Evolutionary conservation across 2,113 vertebrate species (phyloP), one percentile per base, ranked within the genome.

Genomic region (Corythornis vintsioides): DNA sequence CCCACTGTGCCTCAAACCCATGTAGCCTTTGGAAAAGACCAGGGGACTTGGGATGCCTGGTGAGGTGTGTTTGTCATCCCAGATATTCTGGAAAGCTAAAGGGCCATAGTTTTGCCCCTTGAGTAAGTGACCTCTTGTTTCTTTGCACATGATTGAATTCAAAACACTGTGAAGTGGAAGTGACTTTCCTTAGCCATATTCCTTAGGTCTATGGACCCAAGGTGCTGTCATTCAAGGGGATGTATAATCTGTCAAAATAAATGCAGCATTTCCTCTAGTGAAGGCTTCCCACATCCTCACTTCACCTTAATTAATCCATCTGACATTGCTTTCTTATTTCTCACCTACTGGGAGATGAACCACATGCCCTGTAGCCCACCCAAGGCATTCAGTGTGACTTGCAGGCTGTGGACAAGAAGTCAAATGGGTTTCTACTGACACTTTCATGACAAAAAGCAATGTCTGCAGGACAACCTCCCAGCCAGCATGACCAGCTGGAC

Each of bases 381-480:
- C 20, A 15, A 59, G 22, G 26, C 25, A 42, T 56, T n/a, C 65
- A 50, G 50, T 2, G 11, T 24, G 6, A 18, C 56, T 22, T 4
- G 0, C 53, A 11, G 53, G 25, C 40, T 24, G 25, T 2, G 26
- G 59, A 17, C 35, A 3, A 21, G 52, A 3, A 7, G 15, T 38
- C 55, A 24, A 12, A 24, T 0, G 0, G 31, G 25, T 16, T 45
- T 17, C 20, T 20, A 2, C 29, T 3, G 1, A 65, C 31, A 59
- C 28, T 29, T 4, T 31, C 14, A 0, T 42, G 6, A 15, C 35
- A 47, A 45, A 2, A 31, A 31, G 7, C 60, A 2, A 6, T 63
- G n/a, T 53, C 63, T 3, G 1, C 12, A 2, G 31, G 47, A n/a
- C 2, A 11, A 13, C 15, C 7, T 57, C 10, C 33, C 57, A 4